Evolutionary conservation across 2,888 invertebrate species (phyloP).

Genomic region (Halictus quadricinctus): DNA sequence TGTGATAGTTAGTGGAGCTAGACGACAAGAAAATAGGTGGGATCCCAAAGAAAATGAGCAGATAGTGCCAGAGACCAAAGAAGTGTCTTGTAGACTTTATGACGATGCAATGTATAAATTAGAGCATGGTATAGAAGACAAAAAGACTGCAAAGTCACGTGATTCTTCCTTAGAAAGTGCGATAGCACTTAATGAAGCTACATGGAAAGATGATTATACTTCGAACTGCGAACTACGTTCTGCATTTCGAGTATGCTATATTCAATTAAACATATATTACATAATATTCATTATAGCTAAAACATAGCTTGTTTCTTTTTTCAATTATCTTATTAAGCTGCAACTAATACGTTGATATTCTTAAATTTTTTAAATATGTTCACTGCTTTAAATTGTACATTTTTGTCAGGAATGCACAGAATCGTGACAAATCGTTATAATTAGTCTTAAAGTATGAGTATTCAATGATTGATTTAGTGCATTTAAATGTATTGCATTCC

Average conservation of each 20-base stretch:
- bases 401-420: background rate
- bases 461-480: constrained; percentile 19
- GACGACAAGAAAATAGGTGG: constrained; percentile 98
- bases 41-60: constrained; percentile 98
- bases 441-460: background rate
- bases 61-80: constrained; percentile 95
- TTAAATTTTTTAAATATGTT: too few relatives aligned
- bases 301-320: too few relatives aligned
- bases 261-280: background rate
- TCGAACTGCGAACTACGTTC: constrained; percentile 93
- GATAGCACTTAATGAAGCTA: constrained; percentile 90
- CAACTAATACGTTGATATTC: too few relatives aligned
- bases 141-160: constrained; percentile 87
- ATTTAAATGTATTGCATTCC: constrained; percentile 67
- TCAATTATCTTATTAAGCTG: too few relatives aligned
- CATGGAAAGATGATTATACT: constrained; percentile 96
- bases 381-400: too few relatives aligned
- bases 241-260: constrained; percentile 89
- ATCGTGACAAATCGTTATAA: background rate
- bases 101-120: constrained; percentile 99
- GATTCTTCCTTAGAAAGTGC: constrained; percentile 90
- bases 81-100: constrained; percentile 93
- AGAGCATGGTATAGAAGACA: constrained; percentile 95
- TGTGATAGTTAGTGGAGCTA: constrained; percentile 96
- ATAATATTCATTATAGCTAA: too few relatives aligned